Base-by-base conservation (phyloP, 1,140 invertebrate genomes). In the Dreissena rostriformis region DNA sequence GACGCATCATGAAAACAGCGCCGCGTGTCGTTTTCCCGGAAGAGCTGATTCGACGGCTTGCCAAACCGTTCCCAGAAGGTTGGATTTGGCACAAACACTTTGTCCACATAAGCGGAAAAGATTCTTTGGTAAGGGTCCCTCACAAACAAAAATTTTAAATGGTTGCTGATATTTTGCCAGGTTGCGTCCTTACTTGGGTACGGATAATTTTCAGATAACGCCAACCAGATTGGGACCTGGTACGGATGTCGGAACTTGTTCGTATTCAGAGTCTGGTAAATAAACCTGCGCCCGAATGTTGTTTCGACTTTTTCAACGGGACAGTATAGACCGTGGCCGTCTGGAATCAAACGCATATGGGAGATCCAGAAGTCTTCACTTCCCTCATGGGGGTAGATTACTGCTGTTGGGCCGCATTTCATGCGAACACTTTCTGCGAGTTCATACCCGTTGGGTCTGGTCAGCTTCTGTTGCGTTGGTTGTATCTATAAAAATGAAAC, bases 101-200 rank as follows among this genome's bases (percentile, higher is more conserved):
- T 80, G 29, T 80, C 77, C 6, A 80, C 77, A 71, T 29, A 80
- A 11, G 77, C 67, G 12, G 77, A 80, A 55, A 70, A 80, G 4
- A 80, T 17, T 15, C 28, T 0, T n/a, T 66, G 39, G 39, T 53
- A 80, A 51, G 77, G 77, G 61, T 71, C 71, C 55, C 77, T 55
- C 17, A 80, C 77, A 70, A 80, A 70, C 15, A 80, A 19, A 71
- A 80, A 80, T 53, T 39, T 80, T 26, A 71, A 80, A 15, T 53
- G 39, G 39, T 71, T 28, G 7, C 29, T 71, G 0, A 61, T 51
- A 57, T 71, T n/a, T 26, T 22, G 12, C 28, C 24, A 24, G 4
- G 22, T 55, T 29, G 52, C 22, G 7, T 39, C 52, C 2, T 28
- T 6, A 22, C 52, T 12, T 14, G 11, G 11, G 1, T 15, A 14